Percentiles rank a stretch among this genome's conserved stretches.
Conservation (phyloP, 2,888 invertebrate genomes). For the Hermodice carunculata region DNA sequence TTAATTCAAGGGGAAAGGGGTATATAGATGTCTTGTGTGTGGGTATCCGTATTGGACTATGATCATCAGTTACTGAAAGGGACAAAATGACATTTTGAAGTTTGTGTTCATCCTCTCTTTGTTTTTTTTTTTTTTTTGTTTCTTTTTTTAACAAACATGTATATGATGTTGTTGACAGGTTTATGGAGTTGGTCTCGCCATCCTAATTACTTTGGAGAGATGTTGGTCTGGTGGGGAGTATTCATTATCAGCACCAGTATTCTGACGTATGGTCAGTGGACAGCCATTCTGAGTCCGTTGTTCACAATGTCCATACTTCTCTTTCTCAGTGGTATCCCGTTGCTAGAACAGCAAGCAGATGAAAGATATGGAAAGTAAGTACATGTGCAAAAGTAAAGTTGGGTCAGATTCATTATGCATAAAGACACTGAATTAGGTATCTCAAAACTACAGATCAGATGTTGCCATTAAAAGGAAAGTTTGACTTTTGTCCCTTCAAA, state of each 20-base stretch:
- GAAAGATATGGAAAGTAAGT: slow-evolving; percentile 85
- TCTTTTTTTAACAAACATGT: neutral
- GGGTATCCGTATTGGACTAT: too few species aligned
- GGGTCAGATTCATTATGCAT: too few species aligned
- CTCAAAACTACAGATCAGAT: too few species aligned
- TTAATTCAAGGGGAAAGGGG: too few species aligned
- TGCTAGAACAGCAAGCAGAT: slow-evolving; percentile 88
- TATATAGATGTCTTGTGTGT: too few species aligned
- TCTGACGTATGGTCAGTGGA: slow-evolving; percentile 85
- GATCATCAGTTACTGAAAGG: too few species aligned
- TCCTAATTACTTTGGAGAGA: slow-evolving; percentile 96
- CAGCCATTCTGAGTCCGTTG: slow-evolving; percentile 87
- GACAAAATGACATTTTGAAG: too few species aligned
- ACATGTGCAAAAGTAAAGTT: neutral
- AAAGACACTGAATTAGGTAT: too few species aligned
- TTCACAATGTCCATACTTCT: slow-evolving; percentile 89
- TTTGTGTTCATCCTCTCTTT: too few species aligned
- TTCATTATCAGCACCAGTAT: slow-evolving; percentile 90
- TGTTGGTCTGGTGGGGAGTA: slow-evolving; percentile 93
- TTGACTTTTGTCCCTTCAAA: too few species aligned
- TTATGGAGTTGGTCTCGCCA: slow-evolving; percentile 91
- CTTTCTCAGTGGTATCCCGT: slow-evolving; percentile 91
- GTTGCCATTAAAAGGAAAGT: too few species aligned
- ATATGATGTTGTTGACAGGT: slow-evolving; percentile 25
- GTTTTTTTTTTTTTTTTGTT: too few species aligned